Conservation (phyloP, 2,113 vertebrate genomes). For the Cephalopterus ornatus region DNA sequence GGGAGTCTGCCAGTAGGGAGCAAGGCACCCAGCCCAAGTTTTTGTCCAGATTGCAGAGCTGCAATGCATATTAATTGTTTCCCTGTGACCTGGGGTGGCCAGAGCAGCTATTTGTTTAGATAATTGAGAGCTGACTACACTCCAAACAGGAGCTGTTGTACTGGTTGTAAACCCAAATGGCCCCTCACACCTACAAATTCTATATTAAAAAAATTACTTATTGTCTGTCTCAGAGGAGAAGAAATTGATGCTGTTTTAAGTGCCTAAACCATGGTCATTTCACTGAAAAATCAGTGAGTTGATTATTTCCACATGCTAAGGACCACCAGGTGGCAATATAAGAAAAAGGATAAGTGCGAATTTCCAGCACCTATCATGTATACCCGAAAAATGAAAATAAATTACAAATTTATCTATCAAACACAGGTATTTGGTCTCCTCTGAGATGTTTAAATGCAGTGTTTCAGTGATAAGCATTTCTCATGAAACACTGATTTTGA, state of each 20-base stretch:
- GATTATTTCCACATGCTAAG: neutral
- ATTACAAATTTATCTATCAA: neutral
- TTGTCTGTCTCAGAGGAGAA: neutral
- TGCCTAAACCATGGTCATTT: neutral
- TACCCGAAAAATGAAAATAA: neutral
- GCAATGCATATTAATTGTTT: neutral
- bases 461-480: neutral
- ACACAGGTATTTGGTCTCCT: neutral
- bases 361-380: neutral
- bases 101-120: neutral
- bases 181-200: neutral
- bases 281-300: neutral
- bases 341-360: neutral
- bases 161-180: neutral
- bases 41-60: neutral
- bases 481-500: neutral
- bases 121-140: neutral
- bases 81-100: no score
- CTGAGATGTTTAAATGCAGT: neutral
- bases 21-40: neutral
- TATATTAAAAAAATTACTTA: neutral
- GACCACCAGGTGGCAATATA: slow-evolving; percentile 59
- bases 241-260: neutral
- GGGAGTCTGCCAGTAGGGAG: neutral
- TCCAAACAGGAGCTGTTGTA: fast-evolving